Evolutionary conservation across 2,888 invertebrate genomes (phyloP), one percentile per base, ranked within the genome.

Genomic region (Eupeodes luniger): DNA sequence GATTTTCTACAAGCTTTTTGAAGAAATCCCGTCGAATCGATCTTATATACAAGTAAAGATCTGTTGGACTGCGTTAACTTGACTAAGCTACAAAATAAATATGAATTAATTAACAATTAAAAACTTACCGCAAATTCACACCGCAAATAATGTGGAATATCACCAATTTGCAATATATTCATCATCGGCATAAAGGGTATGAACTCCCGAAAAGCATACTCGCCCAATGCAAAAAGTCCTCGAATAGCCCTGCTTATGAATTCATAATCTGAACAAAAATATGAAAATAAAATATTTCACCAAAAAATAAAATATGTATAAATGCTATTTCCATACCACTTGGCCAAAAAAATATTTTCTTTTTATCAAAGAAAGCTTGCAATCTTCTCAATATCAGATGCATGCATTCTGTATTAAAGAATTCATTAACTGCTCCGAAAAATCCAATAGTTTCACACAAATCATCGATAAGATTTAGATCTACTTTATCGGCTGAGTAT

Each of bases 191-290:
- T 91, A 66, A 91, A 94, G 0, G 93, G 92, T 82, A 93, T 92
- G 67, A 94, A 91, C 86, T 94, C 93, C 0, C 94, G 90, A 62
- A 93, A 93, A 2, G 93, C 93, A 70, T 91, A 92, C 81, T 94
- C 94, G 0, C 94, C 94, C 16, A 94, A 47, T 2, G 92, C 91
- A 36, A 92, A 91, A 0, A 94, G 90, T 11, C 92, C 93, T 0
- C 92, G 91, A 9, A 92, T 81, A 5, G 92, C 91, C 4, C 94
- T 91, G 75, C 92, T 92, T 11, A 94, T 90, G 76, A 92, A 93
- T 75, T 91, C 91, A 59, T 91, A 93, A 89, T 94, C 94, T 93
- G 44, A 5, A 40, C 4, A 79, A 88, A 51, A 40, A n/a, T 40
- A 27, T 64, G 14, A 11, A 76, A 79, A 62, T 36, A 72, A 27